Evolutionary conservation across 2,888 invertebrate genomes (phyloP), one percentile per base, ranked within the genome.

Genomic region (Adela reaumurella): DNA sequence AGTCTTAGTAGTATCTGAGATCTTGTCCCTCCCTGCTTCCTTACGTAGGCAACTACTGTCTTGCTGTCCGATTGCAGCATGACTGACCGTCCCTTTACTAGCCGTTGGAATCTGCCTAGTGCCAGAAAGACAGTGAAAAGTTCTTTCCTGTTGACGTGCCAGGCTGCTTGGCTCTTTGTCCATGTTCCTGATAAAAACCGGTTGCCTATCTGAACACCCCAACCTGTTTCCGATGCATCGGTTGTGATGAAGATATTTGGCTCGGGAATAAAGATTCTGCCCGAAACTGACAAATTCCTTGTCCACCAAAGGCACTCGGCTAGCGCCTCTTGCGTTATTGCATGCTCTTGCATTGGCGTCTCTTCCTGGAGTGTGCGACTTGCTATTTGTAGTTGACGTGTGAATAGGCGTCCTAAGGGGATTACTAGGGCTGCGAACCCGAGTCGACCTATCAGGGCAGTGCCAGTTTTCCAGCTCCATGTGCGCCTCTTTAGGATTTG

Each of bases 71-170:
- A 51, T 24, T 58, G 57, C 0, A 58, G 2, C 52, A 56, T 51
- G 1, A 56, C 14, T 1, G 49, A 44, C 16, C 49, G 42, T 0
- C 28, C 17, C 16, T 1, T 0, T 1, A 51, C 6, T 0, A 29
- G 2, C 0, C 8, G 8, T 18, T 16, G 42, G 4, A 11, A 42
- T 1, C 19, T 29, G 0, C 1, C 8, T 5, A 58, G n/a, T 2
- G 52, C 18, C n/a, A 54, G 43, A 2, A 19, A 19, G 0, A 59
- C 55, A 0, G 57, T 44, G 16, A 35, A 57, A 0, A 60, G 20
- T 18, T 58, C 58, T 42, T 56, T 60, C 11, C 41, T n/a, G 48
- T 59, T 60, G 46, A 53, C 53, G 18, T 60, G 59, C 56, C 57
- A 59, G 0, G 4, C 0, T 4, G 4, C 1, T 29, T 59, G 57